Conservation (phyloP, 2,797 vertebrate genomes). For the Tarsius wallacei region DNA sequence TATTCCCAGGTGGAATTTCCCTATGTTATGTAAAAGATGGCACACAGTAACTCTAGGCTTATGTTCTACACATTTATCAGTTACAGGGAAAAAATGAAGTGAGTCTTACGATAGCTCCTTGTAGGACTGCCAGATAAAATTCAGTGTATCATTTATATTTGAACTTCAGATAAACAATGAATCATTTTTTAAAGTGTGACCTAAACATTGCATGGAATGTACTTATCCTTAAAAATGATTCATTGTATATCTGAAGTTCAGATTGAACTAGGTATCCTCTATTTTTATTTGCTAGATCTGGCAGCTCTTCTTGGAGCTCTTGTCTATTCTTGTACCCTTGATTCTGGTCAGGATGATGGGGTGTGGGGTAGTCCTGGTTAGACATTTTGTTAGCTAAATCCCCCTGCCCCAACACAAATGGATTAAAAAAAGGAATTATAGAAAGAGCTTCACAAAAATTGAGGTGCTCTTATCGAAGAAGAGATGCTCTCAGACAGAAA, state of each 20-base stretch:
- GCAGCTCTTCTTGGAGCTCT: background rate
- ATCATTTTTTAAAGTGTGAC: background rate
- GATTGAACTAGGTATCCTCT: background rate
- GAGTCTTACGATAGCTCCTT: background rate
- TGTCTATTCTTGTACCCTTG: background rate
- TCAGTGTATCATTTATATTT: background rate
- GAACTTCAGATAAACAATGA: background rate
- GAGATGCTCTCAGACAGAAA: background rate
- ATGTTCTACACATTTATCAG: background rate
- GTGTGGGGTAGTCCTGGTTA: background rate
- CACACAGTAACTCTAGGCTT: background rate
- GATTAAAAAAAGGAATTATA: background rate
- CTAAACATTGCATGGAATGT: background rate
- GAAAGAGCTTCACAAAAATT: background rate
- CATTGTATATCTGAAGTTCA: background rate
- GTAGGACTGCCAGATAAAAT: constrained; percentile 7
- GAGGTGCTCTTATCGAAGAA: background rate
- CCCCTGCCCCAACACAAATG: background rate
- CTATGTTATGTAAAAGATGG: background rate
- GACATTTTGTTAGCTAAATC: background rate
- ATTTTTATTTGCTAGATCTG: background rate
- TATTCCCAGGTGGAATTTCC: background rate
- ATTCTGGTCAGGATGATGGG: background rate
- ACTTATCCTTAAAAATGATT: background rate
- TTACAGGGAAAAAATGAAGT: background rate